These are phyloP conservation scores for Amiota mariae DNA, from an alignment of 2,888 invertebrate species.

Conservation along the genomic window DNA sequence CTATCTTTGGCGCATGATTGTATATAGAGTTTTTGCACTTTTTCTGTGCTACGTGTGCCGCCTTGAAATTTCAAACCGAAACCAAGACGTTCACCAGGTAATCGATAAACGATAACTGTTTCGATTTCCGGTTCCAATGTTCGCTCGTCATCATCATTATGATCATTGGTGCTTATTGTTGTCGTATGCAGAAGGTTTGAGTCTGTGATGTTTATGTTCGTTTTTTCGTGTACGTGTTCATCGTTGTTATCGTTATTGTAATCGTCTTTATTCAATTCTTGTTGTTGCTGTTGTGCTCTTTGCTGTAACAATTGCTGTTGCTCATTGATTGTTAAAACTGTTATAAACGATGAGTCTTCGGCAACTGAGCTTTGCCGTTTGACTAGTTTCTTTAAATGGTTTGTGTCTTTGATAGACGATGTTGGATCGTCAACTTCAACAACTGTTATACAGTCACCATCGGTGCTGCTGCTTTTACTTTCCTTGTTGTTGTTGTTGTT, in stretches of 20 bases:
- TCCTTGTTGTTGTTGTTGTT: constrained; percentile 26
- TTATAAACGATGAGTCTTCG: constrained; percentile 75
- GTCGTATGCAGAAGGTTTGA: neutral
- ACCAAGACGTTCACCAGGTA: constrained; percentile 92
- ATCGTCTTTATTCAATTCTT: constrained; percentile 17
- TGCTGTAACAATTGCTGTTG: constrained; percentile 52
- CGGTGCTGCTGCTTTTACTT: constrained; percentile 36
- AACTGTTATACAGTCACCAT: constrained; percentile 77
- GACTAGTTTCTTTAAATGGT: constrained; percentile 65
- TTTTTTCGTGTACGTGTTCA: neutral
- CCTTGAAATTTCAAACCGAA: constrained; percentile 95
- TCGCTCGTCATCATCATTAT: neutral
- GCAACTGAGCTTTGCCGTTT: constrained; percentile 60
- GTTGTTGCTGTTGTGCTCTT: constrained; percentile 45
- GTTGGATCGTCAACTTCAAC: constrained; percentile 77
- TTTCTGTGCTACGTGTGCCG: constrained; percentile 86
- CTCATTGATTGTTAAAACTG: constrained; percentile 78
- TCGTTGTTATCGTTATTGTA: neutral
- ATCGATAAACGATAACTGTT: constrained; percentile 85
- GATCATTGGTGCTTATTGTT: neutral
- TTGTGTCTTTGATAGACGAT: constrained; percentile 64
- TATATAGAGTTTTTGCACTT: constrained; percentile 86
- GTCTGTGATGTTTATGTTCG: neutral
- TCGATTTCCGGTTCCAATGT: constrained; percentile 75
- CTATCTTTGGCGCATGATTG: constrained; percentile 91